These are phyloP conservation scores for Pseudotriccus pelzelni DNA, from an alignment of 2,797 vertebrate genomes.

Conservation along the genomic window DNA sequence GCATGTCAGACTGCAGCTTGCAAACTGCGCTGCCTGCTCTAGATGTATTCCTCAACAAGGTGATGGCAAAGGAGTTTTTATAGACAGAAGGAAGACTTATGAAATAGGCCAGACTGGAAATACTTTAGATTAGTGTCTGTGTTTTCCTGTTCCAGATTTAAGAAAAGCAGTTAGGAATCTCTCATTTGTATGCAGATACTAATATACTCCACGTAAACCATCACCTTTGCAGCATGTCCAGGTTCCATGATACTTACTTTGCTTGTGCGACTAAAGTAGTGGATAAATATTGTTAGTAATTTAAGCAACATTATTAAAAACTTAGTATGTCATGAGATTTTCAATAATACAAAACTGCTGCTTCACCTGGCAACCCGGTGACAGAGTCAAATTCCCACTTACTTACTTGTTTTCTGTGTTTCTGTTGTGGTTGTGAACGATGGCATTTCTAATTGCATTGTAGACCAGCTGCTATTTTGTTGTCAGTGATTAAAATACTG, in stretches of 20 bases:
- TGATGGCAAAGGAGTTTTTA: background rate
- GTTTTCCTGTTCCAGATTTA: background rate
- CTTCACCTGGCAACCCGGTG: background rate
- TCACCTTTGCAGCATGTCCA: background rate
- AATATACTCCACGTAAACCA: background rate
- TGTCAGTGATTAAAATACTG: background rate
- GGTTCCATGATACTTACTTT: background rate
- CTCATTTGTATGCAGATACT: background rate
- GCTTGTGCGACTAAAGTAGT: background rate
- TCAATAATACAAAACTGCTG: background rate
- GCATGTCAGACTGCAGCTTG: background rate
- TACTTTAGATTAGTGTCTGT: background rate
- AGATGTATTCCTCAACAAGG: background rate
- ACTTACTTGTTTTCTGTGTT: background rate
- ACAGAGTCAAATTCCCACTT: background rate
- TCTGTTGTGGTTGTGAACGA: background rate
- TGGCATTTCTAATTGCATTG: background rate
- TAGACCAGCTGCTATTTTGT: background rate
- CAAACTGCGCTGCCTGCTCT: background rate
- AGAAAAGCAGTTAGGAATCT: background rate
- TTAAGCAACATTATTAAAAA: background rate
- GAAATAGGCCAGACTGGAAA: background rate
- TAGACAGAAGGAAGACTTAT: background rate
- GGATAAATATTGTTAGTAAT: background rate
- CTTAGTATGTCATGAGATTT: background rate